Conservation (phyloP, 2,888 invertebrate species). For the Acleris emargana region DNA sequence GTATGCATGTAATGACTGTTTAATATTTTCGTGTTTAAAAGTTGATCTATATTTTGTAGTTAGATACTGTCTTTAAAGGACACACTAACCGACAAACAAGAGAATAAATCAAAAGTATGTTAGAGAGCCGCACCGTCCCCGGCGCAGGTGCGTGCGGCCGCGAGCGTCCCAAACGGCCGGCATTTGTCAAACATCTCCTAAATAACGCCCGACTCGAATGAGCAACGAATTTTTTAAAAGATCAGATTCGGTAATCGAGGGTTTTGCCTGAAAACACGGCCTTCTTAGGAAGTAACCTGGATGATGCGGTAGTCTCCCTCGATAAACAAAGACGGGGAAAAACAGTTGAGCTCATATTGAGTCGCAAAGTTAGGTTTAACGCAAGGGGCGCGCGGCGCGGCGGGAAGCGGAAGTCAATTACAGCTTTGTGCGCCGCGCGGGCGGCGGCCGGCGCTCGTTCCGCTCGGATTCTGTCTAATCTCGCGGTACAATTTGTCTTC, state of each 20-base stretch:
- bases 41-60: no score
- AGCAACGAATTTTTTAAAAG: constrained; percentile 38
- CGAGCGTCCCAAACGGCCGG: constrained; percentile 30
- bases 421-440: no score
- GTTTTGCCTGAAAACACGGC: neutral
- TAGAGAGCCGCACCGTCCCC: neutral
- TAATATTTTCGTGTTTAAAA: no score
- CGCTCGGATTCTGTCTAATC: no score
- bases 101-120: neutral
- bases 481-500: no score
- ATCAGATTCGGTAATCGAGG: neutral
- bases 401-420: no score
- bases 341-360: neutral
- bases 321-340: neutral
- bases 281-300: neutral
- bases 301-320: neutral
- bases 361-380: neutral
- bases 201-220: constrained; percentile 40
- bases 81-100: no score
- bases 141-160: neutral
- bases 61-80: no score
- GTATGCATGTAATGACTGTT: no score
- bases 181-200: constrained; percentile 39
- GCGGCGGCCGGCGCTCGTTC: no score
- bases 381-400: neutral